Base-by-base conservation (phyloP, 2,888 invertebrate genomes). In the Asteroscopus sphinx region DNA sequence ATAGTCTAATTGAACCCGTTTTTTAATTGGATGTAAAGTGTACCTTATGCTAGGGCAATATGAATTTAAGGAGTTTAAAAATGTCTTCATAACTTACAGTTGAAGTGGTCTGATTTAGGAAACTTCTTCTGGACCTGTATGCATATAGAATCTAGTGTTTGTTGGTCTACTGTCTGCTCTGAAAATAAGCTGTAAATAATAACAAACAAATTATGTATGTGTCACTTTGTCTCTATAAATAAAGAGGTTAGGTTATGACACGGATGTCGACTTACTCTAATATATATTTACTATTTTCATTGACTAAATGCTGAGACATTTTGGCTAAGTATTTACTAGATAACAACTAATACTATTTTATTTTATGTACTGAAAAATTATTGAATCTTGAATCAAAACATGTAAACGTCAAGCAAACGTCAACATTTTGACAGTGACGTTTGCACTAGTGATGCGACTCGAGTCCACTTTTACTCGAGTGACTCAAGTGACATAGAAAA, bases 121-220 rank as follows among this genome's bases (percentile, higher is more conserved):
- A 98, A 98, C 73, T 96, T 96, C 83, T 97, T 97, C 82, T 97
- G 97, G 36, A 98, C 95, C 81, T 97, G 97, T 73, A 95, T 94
- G 47, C 97, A 96, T 77, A 98, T 95, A 39, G 95, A 95, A 79
- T 98, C 98, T 82, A 98, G 94, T 25, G 96, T 96, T 83, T 96
- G 96, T 54, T 95, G 95, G 83, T 96, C 96, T 26, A 97, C 95
- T 59, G 96, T 96, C 85, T 96, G 96, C 82, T 96, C 96, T 64
- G 96, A 96, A 77, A 97, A 94, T 78, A 97, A 95, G 82, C 97
- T 97, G 87, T 55, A 93, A 92, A 71, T 46, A 78, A 64, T 65
- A 66, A 66, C 35, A 70, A 61, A 69, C 33, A 60, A 44, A 53
- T 47, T 48, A 55, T 65, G 33, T 41, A 52, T 49, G 15, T 46